These are phyloP conservation scores for Drosophila rubida DNA, from an alignment of 2,888 invertebrate genomes.

Conservation along the genomic window DNA sequence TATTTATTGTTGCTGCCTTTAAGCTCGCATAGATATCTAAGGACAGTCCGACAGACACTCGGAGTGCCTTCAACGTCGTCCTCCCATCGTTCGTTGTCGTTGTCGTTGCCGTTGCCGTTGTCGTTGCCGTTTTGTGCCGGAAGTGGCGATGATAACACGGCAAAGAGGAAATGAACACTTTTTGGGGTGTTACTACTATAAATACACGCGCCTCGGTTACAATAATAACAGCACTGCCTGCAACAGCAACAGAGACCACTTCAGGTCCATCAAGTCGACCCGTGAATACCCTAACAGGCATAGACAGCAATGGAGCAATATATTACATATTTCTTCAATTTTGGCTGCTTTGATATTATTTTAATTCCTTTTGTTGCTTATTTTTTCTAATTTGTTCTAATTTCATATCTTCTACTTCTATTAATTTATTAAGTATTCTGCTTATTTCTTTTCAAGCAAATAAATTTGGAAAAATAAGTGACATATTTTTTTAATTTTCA, in stretches of 20 bases:
- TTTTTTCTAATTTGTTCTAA: too few relatives aligned
- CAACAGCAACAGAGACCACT: constrained; percentile 7
- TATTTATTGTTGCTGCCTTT: constrained; percentile 26
- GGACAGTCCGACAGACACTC: neutral
- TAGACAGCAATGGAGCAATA: too few relatives aligned
- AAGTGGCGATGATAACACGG: constrained; percentile 79
- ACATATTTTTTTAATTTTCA: too few relatives aligned
- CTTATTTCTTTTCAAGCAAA: too few relatives aligned
- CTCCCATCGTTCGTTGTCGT: constrained; percentile 19
- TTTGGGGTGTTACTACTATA: constrained; percentile 58
- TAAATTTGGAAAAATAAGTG: too few relatives aligned
- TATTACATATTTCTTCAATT: too few relatives aligned
- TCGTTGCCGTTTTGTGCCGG: constrained; percentile 43
- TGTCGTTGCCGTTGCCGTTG: constrained; percentile 23
- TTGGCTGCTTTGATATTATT: too few relatives aligned
- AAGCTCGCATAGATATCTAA: constrained; percentile 47
- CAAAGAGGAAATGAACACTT: constrained; percentile 81
- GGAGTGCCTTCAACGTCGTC: constrained; percentile 56
- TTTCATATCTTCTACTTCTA: too few relatives aligned
- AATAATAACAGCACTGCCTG: constrained; percentile 13
- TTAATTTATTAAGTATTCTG: too few relatives aligned
- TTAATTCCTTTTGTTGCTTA: too few relatives aligned
- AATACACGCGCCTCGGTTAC: constrained; percentile 39
- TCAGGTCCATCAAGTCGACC: neutral
- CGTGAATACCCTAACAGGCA: constrained; percentile 6